These are phyloP conservation scores for Halocynthia roretzi DNA, from an alignment of 23 tunicate species.

Conservation along the genomic window DNA sequence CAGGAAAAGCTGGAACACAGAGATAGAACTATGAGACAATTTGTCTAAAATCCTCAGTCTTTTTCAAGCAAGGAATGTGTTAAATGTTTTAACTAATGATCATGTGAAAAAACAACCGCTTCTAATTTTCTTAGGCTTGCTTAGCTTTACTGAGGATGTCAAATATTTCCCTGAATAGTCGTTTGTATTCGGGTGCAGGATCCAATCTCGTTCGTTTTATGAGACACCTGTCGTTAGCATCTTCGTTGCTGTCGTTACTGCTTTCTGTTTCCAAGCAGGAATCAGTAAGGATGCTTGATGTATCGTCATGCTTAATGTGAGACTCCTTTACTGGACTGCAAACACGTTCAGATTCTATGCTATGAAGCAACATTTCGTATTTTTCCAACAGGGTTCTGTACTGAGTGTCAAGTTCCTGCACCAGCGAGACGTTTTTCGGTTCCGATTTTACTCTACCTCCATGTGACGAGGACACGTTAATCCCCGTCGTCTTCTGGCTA, in stretches of 20 bases:
- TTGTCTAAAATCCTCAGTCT: too few species aligned
- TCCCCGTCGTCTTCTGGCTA: background rate
- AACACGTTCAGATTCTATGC: constrained; percentile 19
- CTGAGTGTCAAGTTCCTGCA: constrained; percentile 23
- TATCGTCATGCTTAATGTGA: background rate
- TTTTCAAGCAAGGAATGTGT: too few species aligned
- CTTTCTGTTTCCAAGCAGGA: background rate
- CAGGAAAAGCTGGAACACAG: too few species aligned
- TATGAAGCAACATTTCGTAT: constrained; percentile 9
- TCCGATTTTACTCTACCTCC: constrained; percentile 1
- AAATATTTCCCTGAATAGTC: constrained; percentile 20
- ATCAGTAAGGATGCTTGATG: constrained; percentile 2
- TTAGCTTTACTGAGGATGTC: constrained; percentile 12
- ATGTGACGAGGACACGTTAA: background rate
- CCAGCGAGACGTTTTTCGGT: constrained; percentile 18
- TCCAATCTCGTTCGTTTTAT: background rate
- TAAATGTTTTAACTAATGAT: too few species aligned
- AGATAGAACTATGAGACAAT: too few species aligned
- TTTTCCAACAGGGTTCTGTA: constrained; percentile 12
- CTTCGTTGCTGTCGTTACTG: background rate
- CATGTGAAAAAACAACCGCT: too few species aligned
- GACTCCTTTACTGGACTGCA: background rate
- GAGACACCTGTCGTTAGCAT: background rate
- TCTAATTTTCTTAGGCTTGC: background rate
- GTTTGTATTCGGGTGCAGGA: constrained; percentile 14